phyloP scores from a whole-genome alignment of 2,797 vertebrate species.

The Phataginus tetradactyla region DNA sequence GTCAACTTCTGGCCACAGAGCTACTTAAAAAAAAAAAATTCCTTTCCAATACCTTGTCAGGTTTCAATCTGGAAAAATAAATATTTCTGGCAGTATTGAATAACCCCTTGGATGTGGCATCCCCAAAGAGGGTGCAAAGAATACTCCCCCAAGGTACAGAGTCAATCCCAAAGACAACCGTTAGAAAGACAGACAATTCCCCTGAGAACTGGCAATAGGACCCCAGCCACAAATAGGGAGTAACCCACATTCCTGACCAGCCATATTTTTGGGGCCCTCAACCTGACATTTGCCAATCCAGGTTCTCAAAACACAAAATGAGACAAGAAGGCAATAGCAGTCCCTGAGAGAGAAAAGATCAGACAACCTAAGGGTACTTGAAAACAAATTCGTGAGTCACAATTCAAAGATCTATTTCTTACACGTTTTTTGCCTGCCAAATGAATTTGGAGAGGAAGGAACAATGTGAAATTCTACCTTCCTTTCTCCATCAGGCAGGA shows the following conservation, averaged over 20 bases:
- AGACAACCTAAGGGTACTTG: neutral
- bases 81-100: neutral
- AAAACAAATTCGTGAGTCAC: neutral
- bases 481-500: neutral
- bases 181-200: neutral
- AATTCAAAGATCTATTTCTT: neutral
- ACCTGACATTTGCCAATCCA: neutral
- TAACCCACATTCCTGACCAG: neutral
- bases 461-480: neutral
- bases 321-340: neutral
- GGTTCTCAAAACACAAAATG: neutral
- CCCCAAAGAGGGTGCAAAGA: neutral
- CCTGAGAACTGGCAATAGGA: neutral
- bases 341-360: neutral
- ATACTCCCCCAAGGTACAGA: neutral
- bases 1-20: neutral
- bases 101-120: neutral
- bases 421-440: neutral
- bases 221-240: neutral
- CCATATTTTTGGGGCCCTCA: neutral
- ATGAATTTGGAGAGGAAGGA: neutral
- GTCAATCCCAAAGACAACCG: neutral
- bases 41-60: neutral
- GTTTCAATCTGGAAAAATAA: neutral
- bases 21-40: neutral